These are phyloP conservation scores for Shinisaurus crocodilurus DNA, from an alignment of 2,113 vertebrate genomes.

Conservation along the genomic window DNA sequence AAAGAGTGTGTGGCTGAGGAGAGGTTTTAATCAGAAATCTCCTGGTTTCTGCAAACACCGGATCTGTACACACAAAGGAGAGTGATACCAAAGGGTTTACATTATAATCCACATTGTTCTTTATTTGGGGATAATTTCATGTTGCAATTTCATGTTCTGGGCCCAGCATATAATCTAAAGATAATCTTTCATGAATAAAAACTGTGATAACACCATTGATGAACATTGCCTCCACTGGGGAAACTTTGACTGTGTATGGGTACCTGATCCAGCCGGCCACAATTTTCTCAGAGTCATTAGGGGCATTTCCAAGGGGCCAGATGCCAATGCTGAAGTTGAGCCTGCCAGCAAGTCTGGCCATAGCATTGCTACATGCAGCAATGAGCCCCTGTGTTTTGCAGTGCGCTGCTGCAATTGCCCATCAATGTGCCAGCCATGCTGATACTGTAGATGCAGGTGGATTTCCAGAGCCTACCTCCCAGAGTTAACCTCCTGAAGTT, in stretches of 20 bases:
- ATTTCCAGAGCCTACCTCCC: neutral
- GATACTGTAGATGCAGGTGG: neutral
- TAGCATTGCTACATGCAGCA: neutral
- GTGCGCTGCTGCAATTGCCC: neutral
- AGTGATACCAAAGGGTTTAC: too few species aligned
- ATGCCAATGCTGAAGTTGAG: neutral
- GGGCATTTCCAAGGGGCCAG: neutral
- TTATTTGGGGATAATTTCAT: neutral
- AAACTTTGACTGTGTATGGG: too few species aligned
- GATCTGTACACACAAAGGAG: too few species aligned
- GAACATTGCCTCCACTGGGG: too few species aligned
- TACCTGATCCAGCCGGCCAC: too few species aligned
- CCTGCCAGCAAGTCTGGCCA: neutral
- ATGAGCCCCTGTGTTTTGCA: neutral
- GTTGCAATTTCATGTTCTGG: neutral
- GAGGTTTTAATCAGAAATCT: too few species aligned
- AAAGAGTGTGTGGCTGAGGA: too few species aligned
- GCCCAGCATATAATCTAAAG: neutral
- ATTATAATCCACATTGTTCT: neutral
- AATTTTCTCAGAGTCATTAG: too few species aligned
- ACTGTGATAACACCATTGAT: neutral
- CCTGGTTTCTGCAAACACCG: too few species aligned
- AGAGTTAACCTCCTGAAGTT: neutral
- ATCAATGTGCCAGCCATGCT: neutral
- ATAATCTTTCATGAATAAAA: neutral